Evolutionary conservation across 2,888 invertebrate genomes (phyloP).

Genomic region (Drosophila trichaetosa): DNA sequence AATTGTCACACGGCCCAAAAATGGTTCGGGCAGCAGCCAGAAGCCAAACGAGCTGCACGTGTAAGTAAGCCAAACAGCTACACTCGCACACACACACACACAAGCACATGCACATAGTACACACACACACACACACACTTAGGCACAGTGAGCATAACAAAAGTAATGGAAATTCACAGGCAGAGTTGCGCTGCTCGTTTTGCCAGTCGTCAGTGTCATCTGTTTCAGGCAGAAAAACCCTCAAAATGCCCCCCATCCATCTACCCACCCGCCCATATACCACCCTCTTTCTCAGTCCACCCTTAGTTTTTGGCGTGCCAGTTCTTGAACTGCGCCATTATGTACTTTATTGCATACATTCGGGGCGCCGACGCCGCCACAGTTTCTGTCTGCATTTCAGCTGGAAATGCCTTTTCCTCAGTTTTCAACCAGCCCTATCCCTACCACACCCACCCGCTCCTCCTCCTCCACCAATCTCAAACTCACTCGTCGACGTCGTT

Average conservation of each 20-base stretch:
- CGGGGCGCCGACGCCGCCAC: conserved; percentile 60
- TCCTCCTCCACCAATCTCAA: background rate
- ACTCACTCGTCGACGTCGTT: conserved; percentile 26
- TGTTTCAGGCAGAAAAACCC: conserved; percentile 18
- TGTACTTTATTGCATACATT: conserved; percentile 81
- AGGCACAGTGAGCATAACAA: conserved; percentile 48
- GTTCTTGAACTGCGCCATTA: conserved; percentile 80
- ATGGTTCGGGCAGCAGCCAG: conserved; percentile 75
- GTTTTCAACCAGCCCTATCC: conserved; percentile 29
- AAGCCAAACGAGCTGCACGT: conserved; percentile 61
- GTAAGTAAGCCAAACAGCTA: conserved; percentile 66
- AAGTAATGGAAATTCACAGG: conserved; percentile 70
- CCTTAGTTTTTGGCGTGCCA: conserved; percentile 48
- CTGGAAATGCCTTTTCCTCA: conserved; percentile 69
- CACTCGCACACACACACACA: conserved; percentile 26
- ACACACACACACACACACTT: conserved; percentile 8
- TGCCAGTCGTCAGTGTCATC: conserved; percentile 49
- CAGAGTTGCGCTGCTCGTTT: conserved; percentile 56
- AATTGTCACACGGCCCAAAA: conserved; percentile 75
- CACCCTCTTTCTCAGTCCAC: background rate
- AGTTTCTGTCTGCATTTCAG: conserved; percentile 75
- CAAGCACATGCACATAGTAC: background rate
- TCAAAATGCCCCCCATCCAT: background rate
- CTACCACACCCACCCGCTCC: conserved; percentile 7
- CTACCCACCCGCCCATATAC: background rate